phyloP scores from a whole-genome alignment of 1,140 invertebrate species.

The Mizuhopecten yessoensis region DNA sequence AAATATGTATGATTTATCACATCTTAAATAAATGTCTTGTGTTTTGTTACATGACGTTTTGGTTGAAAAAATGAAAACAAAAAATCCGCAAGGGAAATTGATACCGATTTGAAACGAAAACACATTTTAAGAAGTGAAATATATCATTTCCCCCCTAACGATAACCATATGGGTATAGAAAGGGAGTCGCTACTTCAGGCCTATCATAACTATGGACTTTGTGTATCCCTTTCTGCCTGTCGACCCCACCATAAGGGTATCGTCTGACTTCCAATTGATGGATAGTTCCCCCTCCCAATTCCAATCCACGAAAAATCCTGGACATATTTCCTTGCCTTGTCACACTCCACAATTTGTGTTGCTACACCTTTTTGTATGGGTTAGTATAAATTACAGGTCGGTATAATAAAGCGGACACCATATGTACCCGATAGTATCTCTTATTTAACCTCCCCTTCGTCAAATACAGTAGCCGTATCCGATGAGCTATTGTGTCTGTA shows the following conservation, averaged over 20 bases:
- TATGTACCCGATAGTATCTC: conserved; percentile 7
- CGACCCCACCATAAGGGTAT: conserved; percentile 26
- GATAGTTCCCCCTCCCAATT: neutral
- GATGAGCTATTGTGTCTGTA: neutral
- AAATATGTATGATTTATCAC: conserved; percentile 39
- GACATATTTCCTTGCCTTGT: conserved; percentile 1
- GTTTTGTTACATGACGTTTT: conserved; percentile 34
- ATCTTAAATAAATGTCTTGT: neutral
- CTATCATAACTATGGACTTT: neutral
- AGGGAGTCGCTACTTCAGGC: neutral
- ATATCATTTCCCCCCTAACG: conserved; percentile 13
- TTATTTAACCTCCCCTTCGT: neutral
- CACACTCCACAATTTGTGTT: conserved; percentile 6
- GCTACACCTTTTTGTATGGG: conserved; percentile 24
- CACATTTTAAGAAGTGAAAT: conserved; percentile 33
- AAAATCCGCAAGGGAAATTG: conserved; percentile 12
- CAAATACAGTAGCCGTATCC: neutral
- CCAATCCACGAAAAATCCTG: neutral
- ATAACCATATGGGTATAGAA: conserved; percentile 27
- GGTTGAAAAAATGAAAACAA: conserved; percentile 24
- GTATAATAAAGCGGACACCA: conserved; percentile 21
- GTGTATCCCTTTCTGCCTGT: neutral
- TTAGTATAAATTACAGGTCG: conserved; percentile 34
- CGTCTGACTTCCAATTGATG: conserved; percentile 20
- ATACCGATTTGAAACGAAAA: conserved; percentile 34